Base-by-base conservation (phyloP, 2,113 vertebrate genomes). In the Rallus limicola region DNA sequence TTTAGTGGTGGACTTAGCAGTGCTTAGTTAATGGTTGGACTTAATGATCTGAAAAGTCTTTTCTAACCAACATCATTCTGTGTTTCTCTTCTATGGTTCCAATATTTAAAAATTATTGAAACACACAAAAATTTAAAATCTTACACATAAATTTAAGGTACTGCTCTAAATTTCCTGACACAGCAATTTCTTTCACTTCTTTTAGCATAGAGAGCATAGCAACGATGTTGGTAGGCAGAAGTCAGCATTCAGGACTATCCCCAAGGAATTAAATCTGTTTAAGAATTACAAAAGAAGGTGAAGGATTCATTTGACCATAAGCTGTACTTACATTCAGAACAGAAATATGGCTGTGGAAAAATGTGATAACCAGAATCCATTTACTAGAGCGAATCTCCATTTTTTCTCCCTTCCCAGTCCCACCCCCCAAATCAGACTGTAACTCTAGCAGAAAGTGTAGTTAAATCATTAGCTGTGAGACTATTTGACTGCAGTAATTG, bases 231-330 rank as follows among this genome's bases (percentile, higher is more conserved):
- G 11, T 55, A 75, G 18, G 53, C 81, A 91, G 8, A 70, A 86
- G 24, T 60, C 48, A 58, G 6, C 1, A 3, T 58, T 88, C 0
- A 0, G 62, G 29, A 44, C 29, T 72, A 9, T 60, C 70, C n/a
- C 14, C 9, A 59, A 70, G 15, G 24, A 63, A 2, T 60, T 68
- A 19, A 60, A 46, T 69, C n/a, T 80, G 11, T 11, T 85, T 74
- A 85, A 64, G 24, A 56, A 62, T 65, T 82, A 55, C 38, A 79
- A 82, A 90, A 50, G 36, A 44, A 34, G 8, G 24, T 72, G 78
- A 65, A 90, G 21, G 44, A 90, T 77, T 80, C 8, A 67, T 92
- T 81, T 77, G 40, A 55, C 42, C 21, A 26, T 65, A 77, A 88
- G 9, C 4, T 65, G n/a, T 52, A 52, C 17, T 79, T 75, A 52